These are phyloP conservation scores for Magallana ariakensis DNA, from an alignment of 1,140 invertebrate species.

Conservation along the genomic window DNA sequence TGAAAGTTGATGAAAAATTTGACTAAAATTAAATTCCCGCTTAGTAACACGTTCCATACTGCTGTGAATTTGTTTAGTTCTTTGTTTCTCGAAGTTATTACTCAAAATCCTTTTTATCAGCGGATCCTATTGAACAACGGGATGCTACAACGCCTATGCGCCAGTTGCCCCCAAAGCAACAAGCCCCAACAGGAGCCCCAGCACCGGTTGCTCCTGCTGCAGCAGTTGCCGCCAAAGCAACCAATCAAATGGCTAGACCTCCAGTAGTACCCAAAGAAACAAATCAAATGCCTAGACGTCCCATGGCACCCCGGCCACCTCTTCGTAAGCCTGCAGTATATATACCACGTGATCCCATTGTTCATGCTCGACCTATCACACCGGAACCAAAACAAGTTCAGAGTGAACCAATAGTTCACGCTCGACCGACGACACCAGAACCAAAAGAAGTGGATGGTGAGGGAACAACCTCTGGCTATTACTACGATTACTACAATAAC, in stretches of 20 bases:
- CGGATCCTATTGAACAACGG: conserved; percentile 32
- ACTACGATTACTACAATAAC: not conserved
- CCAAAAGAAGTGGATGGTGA: conserved; percentile 39
- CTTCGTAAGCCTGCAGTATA: not conserved
- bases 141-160: conserved; percentile 35
- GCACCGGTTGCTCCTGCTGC: not conserved
- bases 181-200: not conserved
- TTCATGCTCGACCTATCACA: not conserved
- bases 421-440: conserved; percentile 19
- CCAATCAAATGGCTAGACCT: not conserved
- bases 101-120: conserved; percentile 5
- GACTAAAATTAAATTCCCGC: no score
- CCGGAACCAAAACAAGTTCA: not conserved
- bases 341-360: conserved; percentile 18
- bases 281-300: not conserved
- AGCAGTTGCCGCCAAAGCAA: not conserved
- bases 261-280: not conserved
- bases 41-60: no score
- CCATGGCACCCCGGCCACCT: not conserved
- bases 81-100: not conserved
- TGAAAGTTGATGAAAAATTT: no score
- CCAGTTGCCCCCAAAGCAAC: not conserved
- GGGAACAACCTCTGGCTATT: not conserved
- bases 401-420: not conserved
- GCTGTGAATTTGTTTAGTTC: no score